Evolutionary conservation across 2,797 vertebrate genomes (phyloP), one percentile per base, ranked within the genome.

Genomic region (Oreochromis mossambicus): DNA sequence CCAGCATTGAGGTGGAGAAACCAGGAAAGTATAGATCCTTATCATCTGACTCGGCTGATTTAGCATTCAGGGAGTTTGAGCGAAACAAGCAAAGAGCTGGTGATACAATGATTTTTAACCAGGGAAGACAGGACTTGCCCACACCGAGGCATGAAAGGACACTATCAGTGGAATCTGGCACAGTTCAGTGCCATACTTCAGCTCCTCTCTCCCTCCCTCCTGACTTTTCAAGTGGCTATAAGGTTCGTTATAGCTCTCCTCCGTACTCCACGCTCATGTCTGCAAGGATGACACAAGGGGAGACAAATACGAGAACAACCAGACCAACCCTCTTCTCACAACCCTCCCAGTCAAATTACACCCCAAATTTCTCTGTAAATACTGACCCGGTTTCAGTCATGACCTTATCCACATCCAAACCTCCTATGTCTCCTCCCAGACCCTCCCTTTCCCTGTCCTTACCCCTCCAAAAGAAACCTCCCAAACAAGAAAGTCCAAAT

Each of bases 261-360:
- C 96, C 96, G 34, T 97, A 97, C 84, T 94, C 95, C 48, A 90
- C 91, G 17, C 95, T 97, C 8, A 94, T 93, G 80, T 96, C 96
- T n/a, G 70, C 82, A 75, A 92, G 95, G 83, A 89, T 89, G 77
- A 32, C 90, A 48, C 87, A 91, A 9, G 92, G 83, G 78, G 95
- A 95, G 61, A 54, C 76, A 48, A 91, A 91, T 36, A 82, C 88
- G 3, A 17, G 43, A 34, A 58, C 54, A 43, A 87, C 80, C 4
- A 88, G 89, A 78, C 86, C 88, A 11, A 50, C 88, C 2, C 54
- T 93, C 24, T 89, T 91, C 51, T 83, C 85, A 46, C 78, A 85
- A 13, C 7, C 83, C 3, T 78, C 84, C 21, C 84, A 81, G 43
- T 79, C 90, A 50, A 85, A 75, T 38, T 82, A 79, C 68, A 41